These are phyloP conservation scores for Spheniscus mendiculus DNA, from an alignment of 2,113 vertebrate genomes.

Conservation along the genomic window DNA sequence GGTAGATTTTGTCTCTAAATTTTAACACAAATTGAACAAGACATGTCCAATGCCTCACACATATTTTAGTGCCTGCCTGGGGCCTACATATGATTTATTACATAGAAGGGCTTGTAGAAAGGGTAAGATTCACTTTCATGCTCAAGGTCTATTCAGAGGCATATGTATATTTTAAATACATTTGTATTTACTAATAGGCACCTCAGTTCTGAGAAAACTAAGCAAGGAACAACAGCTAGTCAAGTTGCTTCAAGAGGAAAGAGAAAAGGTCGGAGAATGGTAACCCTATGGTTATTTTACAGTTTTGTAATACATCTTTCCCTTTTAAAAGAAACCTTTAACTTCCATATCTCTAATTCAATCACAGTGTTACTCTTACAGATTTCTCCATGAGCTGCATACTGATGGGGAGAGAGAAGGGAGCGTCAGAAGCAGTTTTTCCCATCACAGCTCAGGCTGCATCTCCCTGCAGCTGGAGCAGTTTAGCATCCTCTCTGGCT, in stretches of 20 bases:
- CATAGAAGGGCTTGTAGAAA: not conserved
- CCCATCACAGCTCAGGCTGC: not conserved
- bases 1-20: not conserved
- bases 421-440: not conserved
- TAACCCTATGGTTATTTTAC: accelerated
- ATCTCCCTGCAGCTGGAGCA: not conserved
- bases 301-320: not conserved
- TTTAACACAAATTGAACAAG: not conserved
- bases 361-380: accelerated
- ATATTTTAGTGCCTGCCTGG: not conserved
- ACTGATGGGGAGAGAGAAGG: accelerated
- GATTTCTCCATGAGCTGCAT: not conserved
- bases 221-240: not conserved
- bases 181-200: not conserved
- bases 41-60: not conserved
- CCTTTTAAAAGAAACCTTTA: not conserved
- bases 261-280: not conserved
- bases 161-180: not conserved
- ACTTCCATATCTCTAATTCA: not conserved
- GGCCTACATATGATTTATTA: not conserved
- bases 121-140: not conserved
- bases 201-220: not conserved
- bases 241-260: not conserved
- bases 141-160: not conserved
- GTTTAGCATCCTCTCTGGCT: not conserved